Conservation (phyloP, 2,113 vertebrate genomes). For the Pterocles burchelli region DNA sequence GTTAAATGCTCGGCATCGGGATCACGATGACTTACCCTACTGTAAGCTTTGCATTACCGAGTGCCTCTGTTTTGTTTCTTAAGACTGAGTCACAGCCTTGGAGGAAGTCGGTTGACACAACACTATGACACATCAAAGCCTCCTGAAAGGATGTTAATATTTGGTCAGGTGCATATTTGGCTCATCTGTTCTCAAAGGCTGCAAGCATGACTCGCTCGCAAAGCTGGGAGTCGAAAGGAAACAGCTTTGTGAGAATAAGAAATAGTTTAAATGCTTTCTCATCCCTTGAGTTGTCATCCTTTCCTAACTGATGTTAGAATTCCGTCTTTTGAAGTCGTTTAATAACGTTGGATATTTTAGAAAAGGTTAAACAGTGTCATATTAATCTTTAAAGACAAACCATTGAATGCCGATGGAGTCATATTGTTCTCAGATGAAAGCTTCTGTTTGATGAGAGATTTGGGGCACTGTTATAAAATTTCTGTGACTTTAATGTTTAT, state of each 20-base stretch:
- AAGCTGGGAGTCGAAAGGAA: slow-evolving; percentile 24
- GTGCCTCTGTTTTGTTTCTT: slow-evolving; percentile 2
- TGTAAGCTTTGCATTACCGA: neutral
- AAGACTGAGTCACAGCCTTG: neutral
- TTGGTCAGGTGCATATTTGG: slow-evolving; percentile 70
- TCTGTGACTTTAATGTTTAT: slow-evolving; percentile 23
- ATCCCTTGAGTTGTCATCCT: slow-evolving; percentile 43
- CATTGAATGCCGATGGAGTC: slow-evolving; percentile 24
- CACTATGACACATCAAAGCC: slow-evolving; percentile 9
- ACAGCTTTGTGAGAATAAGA: slow-evolving; percentile 39
- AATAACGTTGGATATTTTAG: slow-evolving; percentile 43
- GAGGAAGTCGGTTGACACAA: slow-evolving; percentile 1
- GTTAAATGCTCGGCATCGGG: rapidly evolving
- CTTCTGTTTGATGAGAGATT: slow-evolving; percentile 44
- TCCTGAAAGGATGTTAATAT: slow-evolving; percentile 60
- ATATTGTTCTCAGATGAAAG: slow-evolving; percentile 62
- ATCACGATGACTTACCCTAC: neutral
- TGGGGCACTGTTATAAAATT: slow-evolving; percentile 23
- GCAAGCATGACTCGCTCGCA: neutral
- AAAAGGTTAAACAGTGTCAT: slow-evolving; percentile 40
- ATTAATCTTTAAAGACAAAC: slow-evolving; percentile 52
- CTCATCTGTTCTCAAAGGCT: slow-evolving; percentile 27
- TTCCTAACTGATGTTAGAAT: slow-evolving; percentile 33
- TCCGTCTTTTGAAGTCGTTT: slow-evolving; percentile 37
- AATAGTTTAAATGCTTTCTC: slow-evolving; percentile 37